phyloP scores from a whole-genome alignment of 2,888 invertebrate species.

The Escarpia spicata region DNA sequence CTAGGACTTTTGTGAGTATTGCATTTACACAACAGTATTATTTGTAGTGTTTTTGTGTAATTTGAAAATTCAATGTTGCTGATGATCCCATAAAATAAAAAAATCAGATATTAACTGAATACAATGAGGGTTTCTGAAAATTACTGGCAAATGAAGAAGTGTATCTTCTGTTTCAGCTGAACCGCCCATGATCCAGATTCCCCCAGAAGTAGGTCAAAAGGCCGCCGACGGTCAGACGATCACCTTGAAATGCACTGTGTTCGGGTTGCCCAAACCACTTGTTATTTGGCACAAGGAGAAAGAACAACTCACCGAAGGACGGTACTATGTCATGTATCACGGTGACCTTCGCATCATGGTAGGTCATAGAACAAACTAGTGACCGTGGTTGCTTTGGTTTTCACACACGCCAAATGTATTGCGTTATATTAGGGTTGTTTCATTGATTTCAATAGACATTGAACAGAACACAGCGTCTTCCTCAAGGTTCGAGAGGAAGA shows the following conservation, averaged over 20 bases:
- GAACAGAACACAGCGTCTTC: too few species aligned
- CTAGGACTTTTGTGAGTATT: too few species aligned
- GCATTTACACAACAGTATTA: too few species aligned
- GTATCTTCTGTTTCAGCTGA: slow-evolving; percentile 71
- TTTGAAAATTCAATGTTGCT: too few species aligned
- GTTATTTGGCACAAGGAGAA: slow-evolving; percentile 79
- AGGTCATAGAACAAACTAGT: slow-evolving; percentile 31
- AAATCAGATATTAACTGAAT: not conserved
- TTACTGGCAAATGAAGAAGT: not conserved
- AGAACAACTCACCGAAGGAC: slow-evolving; percentile 48
- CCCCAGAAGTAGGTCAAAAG: slow-evolving; percentile 70
- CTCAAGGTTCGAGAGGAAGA: too few species aligned
- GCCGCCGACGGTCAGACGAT: slow-evolving; percentile 60
- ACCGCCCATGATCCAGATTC: slow-evolving; percentile 87
- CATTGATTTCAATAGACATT: too few species aligned
- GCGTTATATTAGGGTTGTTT: too few species aligned
- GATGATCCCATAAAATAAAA: too few species aligned
- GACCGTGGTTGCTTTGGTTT: not conserved
- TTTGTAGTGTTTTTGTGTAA: too few species aligned
- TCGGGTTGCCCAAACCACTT: slow-evolving; percentile 94
- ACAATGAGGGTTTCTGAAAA: not conserved
- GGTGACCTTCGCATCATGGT: slow-evolving; percentile 45
- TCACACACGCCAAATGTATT: too few species aligned
- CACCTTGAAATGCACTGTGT: slow-evolving; percentile 79
- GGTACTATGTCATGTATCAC: slow-evolving; percentile 38